Base-by-base conservation (phyloP, 2,888 invertebrate genomes). In the Icerya purchasi region DNA sequence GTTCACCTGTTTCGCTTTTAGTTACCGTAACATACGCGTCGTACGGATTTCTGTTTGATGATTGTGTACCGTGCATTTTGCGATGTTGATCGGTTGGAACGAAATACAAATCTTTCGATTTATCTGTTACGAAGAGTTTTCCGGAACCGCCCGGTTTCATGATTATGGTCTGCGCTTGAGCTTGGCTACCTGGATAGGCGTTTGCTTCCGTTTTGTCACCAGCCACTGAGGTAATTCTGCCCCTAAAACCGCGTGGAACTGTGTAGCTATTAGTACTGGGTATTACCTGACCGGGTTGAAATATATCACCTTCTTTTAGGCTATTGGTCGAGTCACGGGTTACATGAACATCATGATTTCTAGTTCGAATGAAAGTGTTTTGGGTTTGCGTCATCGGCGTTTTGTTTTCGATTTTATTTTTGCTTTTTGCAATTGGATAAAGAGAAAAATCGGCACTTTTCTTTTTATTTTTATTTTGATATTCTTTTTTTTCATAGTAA, bases 11-110 rank as follows among this genome's bases (percentile, higher is more conserved):
- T 57, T 86, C 82, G 2, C 86, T 86, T 70, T 84, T 87, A 1
- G 85, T 83, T 3, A 86, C 81, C 0, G 87, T 83, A 2, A 86
- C 80, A 70, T 84, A 88, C 67, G 82, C 80, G 18, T 75, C 74
- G n/a, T 59, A 62, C 19, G 56, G 25, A 50, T 49, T 23, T 25
- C 24, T 50, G 1, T 22, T 14, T 1, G 62, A 54, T 8, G 53
- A 53, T 23, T 22, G 52, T 10, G 8, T 51, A 19, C 18, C 50
- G 50, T 3, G 18, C 18, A 24, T 50, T 50, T 19, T 25, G 18
- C 22, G 19, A 22, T 21, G n/a, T 22, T 50, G 50, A 19, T 20
- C 52, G 53, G 3, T 25, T 21, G 22, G 18, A 54, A 10, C 10
- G 14, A 36, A 36, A 36, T 8, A 36, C 8, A 18, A n/a, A 5